These are phyloP conservation scores for Crotalus horridus DNA, from an alignment of 2,113 vertebrate species.

Conservation along the genomic window DNA sequence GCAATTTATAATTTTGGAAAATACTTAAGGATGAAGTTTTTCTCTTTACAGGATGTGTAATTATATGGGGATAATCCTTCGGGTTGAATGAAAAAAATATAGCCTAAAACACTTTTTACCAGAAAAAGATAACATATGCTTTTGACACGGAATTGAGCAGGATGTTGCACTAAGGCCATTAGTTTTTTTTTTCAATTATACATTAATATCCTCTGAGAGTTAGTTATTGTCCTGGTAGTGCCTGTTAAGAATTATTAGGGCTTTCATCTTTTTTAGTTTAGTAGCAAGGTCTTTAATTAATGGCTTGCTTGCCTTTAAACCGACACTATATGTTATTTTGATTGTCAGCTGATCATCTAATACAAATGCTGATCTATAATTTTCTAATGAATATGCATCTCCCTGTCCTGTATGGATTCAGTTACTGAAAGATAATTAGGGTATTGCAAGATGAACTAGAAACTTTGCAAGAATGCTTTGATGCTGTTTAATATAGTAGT, in stretches of 20 bases:
- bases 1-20: constrained; percentile 44
- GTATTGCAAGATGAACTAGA: constrained; percentile 34
- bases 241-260: constrained; percentile 53
- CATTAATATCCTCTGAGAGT: constrained; percentile 49
- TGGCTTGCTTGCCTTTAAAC: constrained; percentile 51
- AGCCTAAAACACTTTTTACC: constrained; percentile 10
- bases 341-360: constrained; percentile 54
- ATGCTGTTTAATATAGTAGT: neutral
- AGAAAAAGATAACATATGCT: constrained; percentile 35
- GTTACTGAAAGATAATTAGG: constrained; percentile 61
- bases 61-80: constrained; percentile 34
- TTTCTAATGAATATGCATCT: constrained; percentile 66
- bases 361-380: constrained; percentile 64
- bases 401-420: constrained; percentile 53
- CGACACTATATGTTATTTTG: constrained; percentile 61
- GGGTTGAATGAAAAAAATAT: constrained; percentile 20
- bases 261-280: constrained; percentile 48
- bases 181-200: constrained; percentile 27
- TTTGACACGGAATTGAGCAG: constrained; percentile 32
- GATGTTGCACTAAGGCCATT: constrained; percentile 32
- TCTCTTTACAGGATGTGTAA: constrained; percentile 21
- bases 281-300: constrained; percentile 62
- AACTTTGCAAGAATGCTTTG: constrained; percentile 36
- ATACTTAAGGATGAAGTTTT: constrained; percentile 33
- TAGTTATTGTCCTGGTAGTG: constrained; percentile 48